Evolutionary conservation across 2,113 vertebrate species (phyloP).

Genomic region (Myrmophylax atrothorax): DNA sequence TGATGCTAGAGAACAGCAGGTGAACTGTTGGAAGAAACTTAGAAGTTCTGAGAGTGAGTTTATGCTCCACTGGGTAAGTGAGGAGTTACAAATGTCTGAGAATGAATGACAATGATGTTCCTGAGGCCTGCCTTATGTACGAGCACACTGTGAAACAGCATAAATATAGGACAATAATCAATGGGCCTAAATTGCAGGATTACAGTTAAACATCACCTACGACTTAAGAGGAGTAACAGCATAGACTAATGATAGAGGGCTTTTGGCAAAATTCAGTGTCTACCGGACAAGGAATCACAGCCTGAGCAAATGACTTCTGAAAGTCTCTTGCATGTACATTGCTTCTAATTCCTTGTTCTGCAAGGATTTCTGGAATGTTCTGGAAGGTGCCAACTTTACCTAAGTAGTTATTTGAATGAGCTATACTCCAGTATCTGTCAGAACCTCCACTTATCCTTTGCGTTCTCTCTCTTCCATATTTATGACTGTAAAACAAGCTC

Average conservation of each 20-base stretch:
- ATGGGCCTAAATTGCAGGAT: background rate
- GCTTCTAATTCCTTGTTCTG: background rate
- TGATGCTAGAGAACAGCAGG: background rate
- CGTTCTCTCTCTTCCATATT: background rate
- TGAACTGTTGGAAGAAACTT: background rate
- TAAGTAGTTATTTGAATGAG: background rate
- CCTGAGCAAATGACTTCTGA: background rate
- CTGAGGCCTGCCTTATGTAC: background rate
- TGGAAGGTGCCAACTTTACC: background rate
- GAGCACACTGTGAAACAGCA: background rate
- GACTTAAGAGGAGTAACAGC: background rate
- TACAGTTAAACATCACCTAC: background rate
- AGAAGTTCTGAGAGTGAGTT: background rate
- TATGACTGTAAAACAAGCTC: background rate
- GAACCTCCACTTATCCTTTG: background rate
- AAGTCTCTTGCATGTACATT: background rate
- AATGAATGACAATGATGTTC: fast-evolving
- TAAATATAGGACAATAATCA: background rate
- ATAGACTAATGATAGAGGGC: background rate
- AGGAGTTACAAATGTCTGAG: background rate
- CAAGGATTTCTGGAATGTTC: background rate
- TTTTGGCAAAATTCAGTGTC: background rate
- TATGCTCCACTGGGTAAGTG: fast-evolving
- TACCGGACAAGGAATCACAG: background rate
- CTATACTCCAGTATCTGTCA: background rate